A percentile compares a stretch with the other conserved stretches of the same genome.
phyloP scores from a whole-genome alignment of 2,113 vertebrate genomes.

The Ploceus nigricollis region DNA sequence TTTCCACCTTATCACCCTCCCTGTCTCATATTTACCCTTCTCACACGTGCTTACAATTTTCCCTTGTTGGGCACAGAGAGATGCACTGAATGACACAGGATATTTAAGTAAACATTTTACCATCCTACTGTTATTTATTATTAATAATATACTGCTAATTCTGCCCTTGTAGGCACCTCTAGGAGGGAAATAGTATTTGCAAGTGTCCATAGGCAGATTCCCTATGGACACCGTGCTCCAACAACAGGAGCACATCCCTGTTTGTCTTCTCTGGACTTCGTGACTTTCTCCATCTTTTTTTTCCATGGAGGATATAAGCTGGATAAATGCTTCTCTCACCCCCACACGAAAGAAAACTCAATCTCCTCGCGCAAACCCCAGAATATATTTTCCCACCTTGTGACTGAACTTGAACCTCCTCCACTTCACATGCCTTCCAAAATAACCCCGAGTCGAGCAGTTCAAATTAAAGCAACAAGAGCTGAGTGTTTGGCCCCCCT shows the following conservation, averaged over 20 bases:
- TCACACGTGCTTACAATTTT: not conserved
- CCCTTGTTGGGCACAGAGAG: not conserved
- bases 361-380: not conserved
- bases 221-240: not conserved
- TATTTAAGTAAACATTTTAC: conserved; percentile 28
- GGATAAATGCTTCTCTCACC: not conserved
- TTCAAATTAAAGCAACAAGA: not conserved
- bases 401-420: not conserved
- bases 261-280: not conserved
- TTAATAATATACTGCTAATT: conserved; percentile 45
- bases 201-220: not conserved
- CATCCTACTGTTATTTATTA: conserved; percentile 31
- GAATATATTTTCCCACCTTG: not conserved
- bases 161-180: conserved; percentile 56
- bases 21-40: not conserved
- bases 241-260: not conserved
- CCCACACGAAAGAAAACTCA: not conserved
- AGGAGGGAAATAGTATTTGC: not conserved
- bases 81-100: not conserved
- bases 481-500: not conserved
- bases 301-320: not conserved
- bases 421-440: not conserved
- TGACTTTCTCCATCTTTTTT: not conserved
- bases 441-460: not conserved
- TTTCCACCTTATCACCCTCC: not conserved